Evolutionary conservation across 53 echinoderm and acorn worm species (phyloP), one percentile per base, ranked within the genome.

Genomic region (Stichopus horrens): DNA sequence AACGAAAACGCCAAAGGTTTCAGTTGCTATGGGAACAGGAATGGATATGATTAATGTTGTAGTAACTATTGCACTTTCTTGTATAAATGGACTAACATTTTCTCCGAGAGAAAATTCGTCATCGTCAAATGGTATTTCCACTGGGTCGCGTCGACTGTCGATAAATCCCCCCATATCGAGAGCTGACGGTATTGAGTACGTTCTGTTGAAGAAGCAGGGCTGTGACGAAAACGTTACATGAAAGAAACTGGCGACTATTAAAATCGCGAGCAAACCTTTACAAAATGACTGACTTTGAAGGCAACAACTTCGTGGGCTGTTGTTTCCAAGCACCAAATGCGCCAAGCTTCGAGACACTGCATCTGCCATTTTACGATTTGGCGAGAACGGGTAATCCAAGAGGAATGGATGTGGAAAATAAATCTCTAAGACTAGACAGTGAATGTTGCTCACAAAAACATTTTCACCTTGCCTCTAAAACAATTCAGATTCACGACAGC

Each of bases 111-210:
- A 51, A 13, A 77, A 23, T 4, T 77, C 77, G n/a, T 9, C 77
- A 10, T 37, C 51, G 22, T 81, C 58, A 21, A 81, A 81, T 4
- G 18, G 18, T 71, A 71, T 71, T 71, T 71, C 71, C 7, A 71
- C 71, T n/a, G 71, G 16, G 18, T 2, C n/a, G 19, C 18, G 71
- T 16, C 6, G 71, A 18, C 71, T 71, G 6, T 71, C 71, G 18
- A 20, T 71, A 13, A 71, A 71, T 71, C 18, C 16, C 71, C 71
- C n/a, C 18, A n/a, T 18, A 19, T 71, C 71, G 71, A 16, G 18
- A 18, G 53, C 81, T 56, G 81, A 81, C 81, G 58, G 18, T 71
- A 71, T 71, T 52, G 55, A 55, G 58, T 81, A 81, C n/a, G 81
- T 81, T 81, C 58, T 55, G 21, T 81, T 81, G 8, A 20, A 9